phyloP scores from a whole-genome alignment of 2,113 vertebrate genomes.

The Girardinichthys multiradiatus region DNA sequence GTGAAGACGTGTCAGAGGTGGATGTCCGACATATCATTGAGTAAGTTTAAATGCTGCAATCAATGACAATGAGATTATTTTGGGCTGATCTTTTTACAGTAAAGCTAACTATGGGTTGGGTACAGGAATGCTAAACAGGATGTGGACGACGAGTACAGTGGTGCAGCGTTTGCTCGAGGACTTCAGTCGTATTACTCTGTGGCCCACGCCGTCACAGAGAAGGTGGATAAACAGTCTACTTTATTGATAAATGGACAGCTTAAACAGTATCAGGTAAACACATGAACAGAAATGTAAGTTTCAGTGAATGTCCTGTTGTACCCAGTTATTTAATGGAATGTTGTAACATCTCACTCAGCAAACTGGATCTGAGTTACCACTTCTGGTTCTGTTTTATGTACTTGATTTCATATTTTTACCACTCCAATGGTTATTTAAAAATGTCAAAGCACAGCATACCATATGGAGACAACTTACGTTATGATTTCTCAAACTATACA shows the following conservation, averaged over 20 bases:
- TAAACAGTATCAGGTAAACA: constrained; percentile 90
- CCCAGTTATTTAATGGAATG: neutral
- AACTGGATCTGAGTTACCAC: neutral
- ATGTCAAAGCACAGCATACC: neutral
- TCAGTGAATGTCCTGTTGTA: neutral
- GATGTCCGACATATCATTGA: constrained; percentile 92
- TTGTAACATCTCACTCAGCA: neutral
- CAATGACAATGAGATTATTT: neutral
- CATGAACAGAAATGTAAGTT: neutral
- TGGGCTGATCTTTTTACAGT: neutral
- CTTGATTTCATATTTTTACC: neutral
- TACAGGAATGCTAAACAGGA: constrained; percentile 92
- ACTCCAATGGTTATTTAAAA: no score
- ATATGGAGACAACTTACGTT: neutral
- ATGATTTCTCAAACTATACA: neutral
- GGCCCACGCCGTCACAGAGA: constrained; percentile 95
- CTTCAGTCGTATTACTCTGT: constrained; percentile 96
- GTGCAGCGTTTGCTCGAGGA: constrained; percentile 83
- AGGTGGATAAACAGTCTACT: constrained; percentile 91
- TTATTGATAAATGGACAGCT: constrained; percentile 95
- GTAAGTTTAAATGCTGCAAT: constrained; percentile 75
- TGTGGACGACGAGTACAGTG: constrained; percentile 93
- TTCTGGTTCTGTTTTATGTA: neutral
- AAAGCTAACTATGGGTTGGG: neutral
- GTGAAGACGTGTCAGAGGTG: constrained; percentile 92